These are phyloP conservation scores for Mus minutoides DNA, from an alignment of 2,797 vertebrate species.

Conservation along the genomic window DNA sequence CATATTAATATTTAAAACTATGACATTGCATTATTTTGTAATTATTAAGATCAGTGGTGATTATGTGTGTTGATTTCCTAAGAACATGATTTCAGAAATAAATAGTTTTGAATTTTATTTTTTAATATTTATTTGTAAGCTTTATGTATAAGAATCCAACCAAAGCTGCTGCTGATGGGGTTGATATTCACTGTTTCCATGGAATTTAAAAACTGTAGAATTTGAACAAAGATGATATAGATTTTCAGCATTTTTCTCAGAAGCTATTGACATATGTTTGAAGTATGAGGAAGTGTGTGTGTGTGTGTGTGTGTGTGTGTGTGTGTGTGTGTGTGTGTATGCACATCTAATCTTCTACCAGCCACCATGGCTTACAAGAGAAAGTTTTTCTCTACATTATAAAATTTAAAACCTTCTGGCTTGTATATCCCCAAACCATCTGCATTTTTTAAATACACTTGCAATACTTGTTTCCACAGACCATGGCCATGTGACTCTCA, in stretches of 20 bases:
- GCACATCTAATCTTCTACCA: neutral
- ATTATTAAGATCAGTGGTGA: conserved; percentile 25
- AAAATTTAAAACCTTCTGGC: neutral
- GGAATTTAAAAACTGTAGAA: conserved; percentile 44
- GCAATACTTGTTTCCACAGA: conserved; percentile 27
- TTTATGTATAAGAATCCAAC: neutral
- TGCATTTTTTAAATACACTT: conserved; percentile 56
- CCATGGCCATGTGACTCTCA: conserved; percentile 40
- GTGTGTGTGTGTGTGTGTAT: neutral
- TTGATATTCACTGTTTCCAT: conserved; percentile 31
- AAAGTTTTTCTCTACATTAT: neutral
- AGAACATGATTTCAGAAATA: conserved; percentile 55
- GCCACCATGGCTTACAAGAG: neutral
- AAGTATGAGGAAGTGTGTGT: neutral
- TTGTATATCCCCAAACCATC: neutral
- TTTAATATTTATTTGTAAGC: conserved; percentile 24
- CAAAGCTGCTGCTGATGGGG: neutral
- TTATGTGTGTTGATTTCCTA: conserved; percentile 43
- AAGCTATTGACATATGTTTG: neutral
- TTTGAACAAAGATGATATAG: neutral
- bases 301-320: neutral
- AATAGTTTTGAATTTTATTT: conserved; percentile 40
- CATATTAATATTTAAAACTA: conserved; percentile 32
- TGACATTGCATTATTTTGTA: conserved; percentile 31
- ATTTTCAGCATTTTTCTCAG: neutral